Percentiles rank a stretch among this genome's conserved stretches.
phyloP scores from a whole-genome alignment of 2,888 invertebrate genomes.

The Hirtodrosophila alboralis region DNA sequence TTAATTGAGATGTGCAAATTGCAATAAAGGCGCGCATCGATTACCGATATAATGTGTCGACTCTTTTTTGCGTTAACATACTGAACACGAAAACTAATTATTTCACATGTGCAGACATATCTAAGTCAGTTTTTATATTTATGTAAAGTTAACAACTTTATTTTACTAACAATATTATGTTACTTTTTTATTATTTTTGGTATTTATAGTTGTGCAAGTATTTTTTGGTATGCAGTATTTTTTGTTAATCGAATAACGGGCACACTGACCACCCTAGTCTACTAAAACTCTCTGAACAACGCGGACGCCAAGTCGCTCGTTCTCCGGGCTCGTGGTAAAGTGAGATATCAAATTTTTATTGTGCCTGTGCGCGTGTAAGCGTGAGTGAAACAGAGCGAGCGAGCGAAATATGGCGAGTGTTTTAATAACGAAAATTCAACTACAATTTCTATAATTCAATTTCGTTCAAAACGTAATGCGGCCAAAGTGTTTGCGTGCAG shows the following conservation, averaged over 20 bases:
- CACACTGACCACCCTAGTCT: slow-evolving; percentile 31
- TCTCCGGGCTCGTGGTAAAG: slow-evolving; percentile 49
- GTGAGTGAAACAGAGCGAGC: slow-evolving; percentile 55
- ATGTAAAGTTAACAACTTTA: too few species aligned
- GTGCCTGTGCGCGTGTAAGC: slow-evolving; percentile 52
- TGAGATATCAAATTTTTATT: slow-evolving; percentile 34
- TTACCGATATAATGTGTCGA: too few species aligned
- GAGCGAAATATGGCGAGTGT: slow-evolving; percentile 65
- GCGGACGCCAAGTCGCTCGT: slow-evolving; percentile 46
- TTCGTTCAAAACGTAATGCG: slow-evolving; percentile 38
- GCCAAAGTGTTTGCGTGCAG: slow-evolving; percentile 46
- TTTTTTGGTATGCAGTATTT: slow-evolving; percentile 8
- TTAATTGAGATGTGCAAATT: too few species aligned
- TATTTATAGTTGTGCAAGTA: slow-evolving; percentile 5
- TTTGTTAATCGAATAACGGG: neutral
- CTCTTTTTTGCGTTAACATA: too few species aligned
- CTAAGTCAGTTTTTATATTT: too few species aligned
- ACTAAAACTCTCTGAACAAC: slow-evolving; percentile 55
- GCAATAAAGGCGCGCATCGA: too few species aligned
- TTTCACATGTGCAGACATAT: too few species aligned
- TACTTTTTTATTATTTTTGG: neutral
- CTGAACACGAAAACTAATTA: too few species aligned
- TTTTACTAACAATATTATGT: too few species aligned
- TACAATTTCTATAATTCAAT: slow-evolving; percentile 58
- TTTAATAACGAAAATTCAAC: slow-evolving; percentile 49